Percentiles rank a stretch among this genome's conserved stretches.
Evolutionary conservation across 2,797 vertebrate genomes (phyloP).

Genomic region (Nyctalus aviator): DNA sequence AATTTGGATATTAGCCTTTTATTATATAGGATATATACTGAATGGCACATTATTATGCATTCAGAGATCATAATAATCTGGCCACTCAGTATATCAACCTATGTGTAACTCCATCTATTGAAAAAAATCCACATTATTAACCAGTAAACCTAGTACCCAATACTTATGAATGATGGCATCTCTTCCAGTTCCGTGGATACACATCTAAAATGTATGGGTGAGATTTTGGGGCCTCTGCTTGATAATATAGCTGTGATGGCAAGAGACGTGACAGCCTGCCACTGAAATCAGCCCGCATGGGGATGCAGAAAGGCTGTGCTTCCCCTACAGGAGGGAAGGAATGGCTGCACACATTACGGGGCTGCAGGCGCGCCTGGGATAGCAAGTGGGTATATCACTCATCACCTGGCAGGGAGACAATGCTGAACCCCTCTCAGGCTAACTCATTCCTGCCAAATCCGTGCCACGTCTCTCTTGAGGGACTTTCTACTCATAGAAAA

Average conservation of each 20-base stretch:
- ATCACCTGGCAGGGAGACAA: slow-evolving; percentile 57
- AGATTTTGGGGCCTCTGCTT: slow-evolving; percentile 51
- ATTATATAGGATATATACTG: too few species aligned
- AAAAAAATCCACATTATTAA: too few species aligned
- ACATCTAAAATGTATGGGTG: slow-evolving; percentile 54
- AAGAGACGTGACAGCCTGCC: slow-evolving; percentile 32
- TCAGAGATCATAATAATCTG: too few species aligned
- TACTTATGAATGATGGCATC: slow-evolving; percentile 6
- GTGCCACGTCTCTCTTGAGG: slow-evolving; percentile 54
- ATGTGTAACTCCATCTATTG: too few species aligned
- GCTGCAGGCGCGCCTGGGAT: slow-evolving; percentile 30
- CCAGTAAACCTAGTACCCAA: too few species aligned
- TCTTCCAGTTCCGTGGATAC: slow-evolving; percentile 23
- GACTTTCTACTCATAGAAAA: slow-evolving; percentile 12
- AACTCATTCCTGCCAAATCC: slow-evolving; percentile 33
- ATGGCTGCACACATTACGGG: slow-evolving; percentile 30
- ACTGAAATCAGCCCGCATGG: slow-evolving; percentile 39
- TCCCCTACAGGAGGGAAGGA: slow-evolving; percentile 42
- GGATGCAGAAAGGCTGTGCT: slow-evolving; percentile 46
- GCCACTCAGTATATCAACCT: too few species aligned
- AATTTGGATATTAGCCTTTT: too few species aligned
- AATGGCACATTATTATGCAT: too few species aligned
- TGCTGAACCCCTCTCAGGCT: not conserved
- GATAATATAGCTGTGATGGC: slow-evolving; percentile 63
- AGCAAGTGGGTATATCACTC: slow-evolving; percentile 60